Conservation (phyloP, 2,113 vertebrate genomes). For the Natator depressus region DNA sequence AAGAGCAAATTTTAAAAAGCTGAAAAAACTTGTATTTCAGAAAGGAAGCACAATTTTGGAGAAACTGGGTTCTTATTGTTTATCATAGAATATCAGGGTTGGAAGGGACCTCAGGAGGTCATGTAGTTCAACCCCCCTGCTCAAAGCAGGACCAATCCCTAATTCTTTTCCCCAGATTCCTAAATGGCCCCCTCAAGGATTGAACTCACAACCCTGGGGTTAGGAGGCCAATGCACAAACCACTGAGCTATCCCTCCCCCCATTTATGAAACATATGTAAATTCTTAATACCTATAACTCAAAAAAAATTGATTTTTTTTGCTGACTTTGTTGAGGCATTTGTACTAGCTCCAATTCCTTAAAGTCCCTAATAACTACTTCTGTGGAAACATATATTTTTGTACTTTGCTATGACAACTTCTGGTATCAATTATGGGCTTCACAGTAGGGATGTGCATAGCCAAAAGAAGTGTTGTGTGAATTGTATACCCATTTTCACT, state of each 20-base stretch:
- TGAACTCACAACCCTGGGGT: too few species aligned
- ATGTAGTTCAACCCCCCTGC: too few species aligned
- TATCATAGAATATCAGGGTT: too few species aligned
- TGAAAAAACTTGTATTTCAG: conserved; percentile 5
- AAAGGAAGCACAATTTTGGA: not conserved
- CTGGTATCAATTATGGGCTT: not conserved
- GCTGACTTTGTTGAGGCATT: not conserved
- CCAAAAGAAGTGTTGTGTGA: not conserved
- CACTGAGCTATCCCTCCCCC: too few species aligned
- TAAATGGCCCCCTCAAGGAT: too few species aligned
- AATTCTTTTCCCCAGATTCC: too few species aligned
- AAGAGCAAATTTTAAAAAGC: conserved; percentile 7
- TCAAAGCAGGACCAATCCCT: too few species aligned
- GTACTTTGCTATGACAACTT: not conserved
- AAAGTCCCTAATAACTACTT: not conserved
- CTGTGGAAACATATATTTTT: conserved; percentile 1
- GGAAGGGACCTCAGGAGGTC: too few species aligned
- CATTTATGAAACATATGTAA: conserved; percentile 13
- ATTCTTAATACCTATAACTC: not conserved
- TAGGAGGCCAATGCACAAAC: too few species aligned
- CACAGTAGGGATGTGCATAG: not conserved
- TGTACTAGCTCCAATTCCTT: not conserved
- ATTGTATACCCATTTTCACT: not conserved
- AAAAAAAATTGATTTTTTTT: conserved; percentile 10
- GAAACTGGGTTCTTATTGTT: not conserved